A percentile compares a stretch with the other conserved stretches of the same genome.
These are phyloP conservation scores for Plumapathes pennacea DNA, from an alignment of 92 coral and sea anemone genomes.

Conservation along the genomic window DNA sequence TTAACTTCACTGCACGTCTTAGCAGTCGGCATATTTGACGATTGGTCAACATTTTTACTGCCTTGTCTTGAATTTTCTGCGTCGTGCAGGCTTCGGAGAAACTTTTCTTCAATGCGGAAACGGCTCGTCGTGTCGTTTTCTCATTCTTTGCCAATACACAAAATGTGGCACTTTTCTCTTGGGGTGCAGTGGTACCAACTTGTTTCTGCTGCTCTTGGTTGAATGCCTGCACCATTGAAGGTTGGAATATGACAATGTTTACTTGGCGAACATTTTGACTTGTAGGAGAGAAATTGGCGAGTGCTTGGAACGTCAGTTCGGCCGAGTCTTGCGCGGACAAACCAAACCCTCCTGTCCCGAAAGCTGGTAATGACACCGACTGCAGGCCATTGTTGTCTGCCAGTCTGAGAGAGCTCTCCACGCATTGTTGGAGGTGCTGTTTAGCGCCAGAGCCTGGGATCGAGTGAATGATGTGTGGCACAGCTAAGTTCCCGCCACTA, in stretches of 20 bases:
- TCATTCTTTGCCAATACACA: too few relatives aligned
- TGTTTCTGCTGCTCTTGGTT: slow-evolving; percentile 29
- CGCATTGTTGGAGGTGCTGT: slow-evolving; percentile 9
- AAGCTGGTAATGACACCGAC: slow-evolving; percentile 46
- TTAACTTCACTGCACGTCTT: slow-evolving; percentile 21
- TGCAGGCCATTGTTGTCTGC: slow-evolving; percentile 24
- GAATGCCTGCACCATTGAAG: slow-evolving; percentile 33
- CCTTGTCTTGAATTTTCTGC: slow-evolving; percentile 39
- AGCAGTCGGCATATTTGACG: slow-evolving; percentile 24
- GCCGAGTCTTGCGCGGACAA: slow-evolving; percentile 22
- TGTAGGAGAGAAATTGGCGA: slow-evolving; percentile 2
- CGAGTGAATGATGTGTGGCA: slow-evolving; percentile 18
- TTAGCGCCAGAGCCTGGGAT: slow-evolving; percentile 18
- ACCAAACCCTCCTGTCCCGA: slow-evolving; percentile 47
- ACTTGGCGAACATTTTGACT: slow-evolving; percentile 16
- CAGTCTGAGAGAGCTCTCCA: slow-evolving; percentile 13
- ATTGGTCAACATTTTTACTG: slow-evolving; percentile 32
- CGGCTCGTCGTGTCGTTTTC: too few relatives aligned
- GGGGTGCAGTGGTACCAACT: too few relatives aligned
- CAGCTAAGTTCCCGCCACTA: slow-evolving; percentile 26
- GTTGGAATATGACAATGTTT: slow-evolving; percentile 33
- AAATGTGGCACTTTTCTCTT: too few relatives aligned
- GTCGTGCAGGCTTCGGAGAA: slow-evolving; percentile 54
- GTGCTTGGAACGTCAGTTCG: slow-evolving; percentile 25
- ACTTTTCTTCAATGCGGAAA: slow-evolving; percentile 17